Base-by-base conservation (phyloP, 2,113 vertebrate species). In the Protobothrops mucrosquamatus region DNA sequence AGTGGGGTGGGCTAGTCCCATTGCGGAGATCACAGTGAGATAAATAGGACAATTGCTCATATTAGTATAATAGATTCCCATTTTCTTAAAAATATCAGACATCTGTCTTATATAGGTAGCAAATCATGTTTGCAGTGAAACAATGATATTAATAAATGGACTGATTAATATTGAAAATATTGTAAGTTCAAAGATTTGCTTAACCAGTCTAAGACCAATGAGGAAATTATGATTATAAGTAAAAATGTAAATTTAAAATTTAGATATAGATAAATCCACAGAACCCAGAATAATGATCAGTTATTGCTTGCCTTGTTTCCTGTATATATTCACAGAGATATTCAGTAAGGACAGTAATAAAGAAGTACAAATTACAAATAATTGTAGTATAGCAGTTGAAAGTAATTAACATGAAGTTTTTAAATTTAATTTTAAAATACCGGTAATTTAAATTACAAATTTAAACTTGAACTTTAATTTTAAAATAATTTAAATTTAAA, bases 171-270 rank as follows among this genome's bases (percentile, higher is more conserved):
- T 4, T 61, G 12, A 57, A 87, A 92, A 87, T 20, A 43, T 59
- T 87, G 29, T 48, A 64, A 54, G 22, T 15, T 92, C 69, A 92
- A 20, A 14, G 3, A 51, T 34, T 2, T n/a, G 18, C 6, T 81
- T 87, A 92, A 52, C 29, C 20, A 26, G 20, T 20, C 54, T 57
- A 48, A 51, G 29, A 20, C n/a, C n/a, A 90, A 90, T 74, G n/a
- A 64, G 12, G 43, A 87, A 91, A 86, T 81, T 43, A 57, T 91
- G 39, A 91, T 10, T 48, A 57, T 57, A 26, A 15, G 12, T 34
- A 12, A 48, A 23, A 26, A 91, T 10, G 20, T 29, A 56, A 56
- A 85, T 26, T 91, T 10, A 89, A 6, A 94, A 94, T 94, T 92
- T 2, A 29, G 51, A 51, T 10, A 74, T 34, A 81, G n/a, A 81